A percentile compares a stretch with the other conserved stretches of the same genome.
Conservation (phyloP, 2,888 invertebrate genomes). For the Luperina testacea region DNA sequence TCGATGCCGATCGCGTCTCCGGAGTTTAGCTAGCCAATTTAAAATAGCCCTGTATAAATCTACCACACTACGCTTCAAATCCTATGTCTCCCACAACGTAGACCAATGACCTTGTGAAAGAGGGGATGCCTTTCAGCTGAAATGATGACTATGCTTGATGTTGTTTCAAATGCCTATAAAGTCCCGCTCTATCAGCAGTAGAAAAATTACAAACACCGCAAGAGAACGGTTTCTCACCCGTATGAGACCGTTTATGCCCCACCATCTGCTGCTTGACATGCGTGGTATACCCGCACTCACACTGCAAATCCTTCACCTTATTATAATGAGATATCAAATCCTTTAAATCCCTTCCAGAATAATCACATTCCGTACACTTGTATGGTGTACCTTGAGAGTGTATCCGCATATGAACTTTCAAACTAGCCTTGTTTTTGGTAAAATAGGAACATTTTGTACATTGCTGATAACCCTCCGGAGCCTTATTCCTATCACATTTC, state of each 20-base stretch:
- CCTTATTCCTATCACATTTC: conserved; percentile 13
- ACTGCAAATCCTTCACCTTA: conserved; percentile 35
- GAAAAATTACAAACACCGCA: conserved; percentile 51
- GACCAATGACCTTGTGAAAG: too few relatives aligned
- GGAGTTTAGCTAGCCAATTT: too few relatives aligned
- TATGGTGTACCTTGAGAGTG: conserved; percentile 49
- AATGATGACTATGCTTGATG: conserved; percentile 27
- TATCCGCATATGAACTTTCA: conserved; percentile 56
- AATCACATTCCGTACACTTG: conserved; percentile 57
- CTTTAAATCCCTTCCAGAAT: conserved; percentile 39
- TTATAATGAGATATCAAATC: conserved; percentile 51
- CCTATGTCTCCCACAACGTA: too few relatives aligned
- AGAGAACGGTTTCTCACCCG: conserved; percentile 21
- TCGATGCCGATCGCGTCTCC: too few relatives aligned
- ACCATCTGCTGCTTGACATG: conserved; percentile 53
- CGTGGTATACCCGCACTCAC: conserved; percentile 47
- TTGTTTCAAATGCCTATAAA: conserved; percentile 47
- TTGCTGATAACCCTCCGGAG: conserved; percentile 20
- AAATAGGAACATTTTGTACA: conserved; percentile 51
- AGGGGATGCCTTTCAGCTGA: background rate
- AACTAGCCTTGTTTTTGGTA: conserved; percentile 24
- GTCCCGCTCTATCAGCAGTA: background rate
- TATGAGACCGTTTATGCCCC: conserved; percentile 33
- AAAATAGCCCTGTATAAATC: background rate
- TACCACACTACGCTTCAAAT: background rate